Percentiles rank a stretch among this genome's conserved stretches.
Conservation (phyloP, 2,888 invertebrate genomes). For the Ceratothoa steindachneri region DNA sequence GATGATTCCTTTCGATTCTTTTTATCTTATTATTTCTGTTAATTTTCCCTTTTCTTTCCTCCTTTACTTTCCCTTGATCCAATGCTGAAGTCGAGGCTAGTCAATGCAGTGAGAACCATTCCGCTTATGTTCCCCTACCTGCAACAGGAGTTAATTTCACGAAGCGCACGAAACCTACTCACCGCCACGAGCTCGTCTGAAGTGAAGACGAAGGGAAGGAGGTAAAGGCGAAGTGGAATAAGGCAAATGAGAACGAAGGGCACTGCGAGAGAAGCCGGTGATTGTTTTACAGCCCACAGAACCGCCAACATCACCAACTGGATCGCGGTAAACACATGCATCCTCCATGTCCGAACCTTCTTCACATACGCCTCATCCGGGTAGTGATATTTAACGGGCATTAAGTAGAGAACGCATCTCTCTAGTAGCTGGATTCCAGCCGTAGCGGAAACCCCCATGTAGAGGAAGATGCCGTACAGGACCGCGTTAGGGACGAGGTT, state of each 20-base stretch:
- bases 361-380: conserved; percentile 62
- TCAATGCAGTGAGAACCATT: too few species aligned
- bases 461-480: conserved; percentile 92
- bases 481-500: conserved; percentile 90
- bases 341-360: conserved; percentile 82
- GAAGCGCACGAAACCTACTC: too few species aligned
- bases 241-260: conserved; percentile 90
- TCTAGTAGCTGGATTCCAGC: conserved; percentile 92
- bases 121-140: too few species aligned
- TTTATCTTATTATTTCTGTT: too few species aligned
- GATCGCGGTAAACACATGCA: conserved; percentile 84
- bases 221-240: conserved; percentile 74
- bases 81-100: too few species aligned
- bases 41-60: too few species aligned
- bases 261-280: conserved; percentile 79
- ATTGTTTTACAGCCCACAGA: conserved; percentile 85
- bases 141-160: too few species aligned
- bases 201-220: conserved; percentile 69
- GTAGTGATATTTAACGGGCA: conserved; percentile 95
- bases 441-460: conserved; percentile 83
- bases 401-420: conserved; percentile 77
- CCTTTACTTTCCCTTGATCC: too few species aligned
- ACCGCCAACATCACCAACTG: conserved; percentile 73
- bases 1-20: too few species aligned
- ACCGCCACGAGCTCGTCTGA: conserved; percentile 79